These are phyloP conservation scores for Equus quagga DNA, from an alignment of 2,113 vertebrate genomes.

Conservation along the genomic window DNA sequence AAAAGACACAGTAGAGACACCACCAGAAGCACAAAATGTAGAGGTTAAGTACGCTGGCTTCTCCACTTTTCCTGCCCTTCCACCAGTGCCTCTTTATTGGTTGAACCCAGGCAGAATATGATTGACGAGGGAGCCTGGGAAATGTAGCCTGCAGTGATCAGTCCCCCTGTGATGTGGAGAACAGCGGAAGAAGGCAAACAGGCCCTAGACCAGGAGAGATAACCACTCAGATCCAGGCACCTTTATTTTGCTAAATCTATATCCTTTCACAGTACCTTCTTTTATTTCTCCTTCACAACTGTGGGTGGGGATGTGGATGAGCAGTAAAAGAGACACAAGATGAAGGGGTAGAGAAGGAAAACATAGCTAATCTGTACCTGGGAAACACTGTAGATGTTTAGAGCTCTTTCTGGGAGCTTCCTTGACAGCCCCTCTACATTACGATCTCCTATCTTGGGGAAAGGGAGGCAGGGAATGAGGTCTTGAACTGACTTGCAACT, in stretches of 20 bases:
- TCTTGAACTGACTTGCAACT: not conserved
- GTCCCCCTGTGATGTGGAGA: not conserved
- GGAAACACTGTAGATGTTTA: constrained; percentile 33
- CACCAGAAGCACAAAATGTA: not conserved
- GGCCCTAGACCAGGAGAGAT: not conserved
- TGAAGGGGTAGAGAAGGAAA: not conserved
- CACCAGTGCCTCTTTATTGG: not conserved
- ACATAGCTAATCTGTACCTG: not conserved
- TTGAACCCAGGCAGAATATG: not conserved
- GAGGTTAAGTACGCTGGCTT: not conserved
- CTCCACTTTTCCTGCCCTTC: not conserved
- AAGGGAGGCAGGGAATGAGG: not conserved
- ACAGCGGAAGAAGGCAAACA: not conserved
- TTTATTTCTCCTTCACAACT: not conserved
- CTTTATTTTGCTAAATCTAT: constrained; percentile 44
- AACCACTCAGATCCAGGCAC: not conserved
- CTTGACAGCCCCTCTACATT: not conserved
- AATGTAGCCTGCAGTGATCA: not conserved
- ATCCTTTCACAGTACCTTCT: not conserved
- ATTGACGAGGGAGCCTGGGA: not conserved
- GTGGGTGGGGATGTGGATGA: not conserved
- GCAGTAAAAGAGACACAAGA: not conserved
- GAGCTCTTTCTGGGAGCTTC: not conserved
- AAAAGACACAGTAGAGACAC: not conserved
- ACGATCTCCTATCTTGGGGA: not conserved